These are phyloP conservation scores for Microctonus brassicae DNA, from an alignment of 2,888 invertebrate species.

Conservation along the genomic window DNA sequence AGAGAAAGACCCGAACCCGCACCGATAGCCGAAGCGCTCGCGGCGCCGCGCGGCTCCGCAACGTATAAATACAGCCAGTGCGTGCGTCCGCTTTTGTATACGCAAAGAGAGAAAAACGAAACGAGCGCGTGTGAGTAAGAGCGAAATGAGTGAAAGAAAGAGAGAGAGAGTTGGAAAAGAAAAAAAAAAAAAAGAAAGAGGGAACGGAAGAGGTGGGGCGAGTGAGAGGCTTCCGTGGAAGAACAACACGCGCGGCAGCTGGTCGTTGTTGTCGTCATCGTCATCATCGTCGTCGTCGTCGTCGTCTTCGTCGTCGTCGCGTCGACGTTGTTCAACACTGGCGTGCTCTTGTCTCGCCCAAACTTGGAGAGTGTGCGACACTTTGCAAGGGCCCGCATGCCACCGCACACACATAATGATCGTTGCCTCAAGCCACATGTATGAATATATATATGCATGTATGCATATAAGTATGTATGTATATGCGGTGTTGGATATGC, in stretches of 20 bases:
- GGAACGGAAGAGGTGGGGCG: slow-evolving; percentile 17
- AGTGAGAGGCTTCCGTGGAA: slow-evolving; percentile 34
- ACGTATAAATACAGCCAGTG: slow-evolving; percentile 25
- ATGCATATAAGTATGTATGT: no score
- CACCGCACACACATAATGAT: slow-evolving; percentile 18
- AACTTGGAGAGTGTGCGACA: slow-evolving; percentile 23
- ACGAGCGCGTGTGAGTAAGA: neutral
- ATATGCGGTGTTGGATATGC: neutral
- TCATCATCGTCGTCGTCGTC: slow-evolving; percentile 9
- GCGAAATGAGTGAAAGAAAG: no score
- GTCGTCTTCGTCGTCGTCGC: slow-evolving; percentile 12
- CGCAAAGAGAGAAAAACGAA: neutral
- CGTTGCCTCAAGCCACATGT: neutral
- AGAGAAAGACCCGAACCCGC: slow-evolving; percentile 20
- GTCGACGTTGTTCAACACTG: no score
- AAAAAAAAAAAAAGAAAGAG: no score
- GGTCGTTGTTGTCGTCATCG: slow-evolving; percentile 34
- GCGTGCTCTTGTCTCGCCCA: slow-evolving; percentile 6
- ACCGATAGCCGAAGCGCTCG: slow-evolving; percentile 32
- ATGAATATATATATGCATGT: neutral
- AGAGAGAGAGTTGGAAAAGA: no score
- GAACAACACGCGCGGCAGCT: slow-evolving; percentile 41
- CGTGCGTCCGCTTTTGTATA: slow-evolving; percentile 30
- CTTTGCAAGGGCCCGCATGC: slow-evolving; percentile 37
- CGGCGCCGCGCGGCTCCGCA: slow-evolving; percentile 33